A percentile compares a stretch with the other conserved stretches of the same genome.
Evolutionary conservation across 2,797 vertebrate species (phyloP).

Genomic region (Chrysolophus pictus): DNA sequence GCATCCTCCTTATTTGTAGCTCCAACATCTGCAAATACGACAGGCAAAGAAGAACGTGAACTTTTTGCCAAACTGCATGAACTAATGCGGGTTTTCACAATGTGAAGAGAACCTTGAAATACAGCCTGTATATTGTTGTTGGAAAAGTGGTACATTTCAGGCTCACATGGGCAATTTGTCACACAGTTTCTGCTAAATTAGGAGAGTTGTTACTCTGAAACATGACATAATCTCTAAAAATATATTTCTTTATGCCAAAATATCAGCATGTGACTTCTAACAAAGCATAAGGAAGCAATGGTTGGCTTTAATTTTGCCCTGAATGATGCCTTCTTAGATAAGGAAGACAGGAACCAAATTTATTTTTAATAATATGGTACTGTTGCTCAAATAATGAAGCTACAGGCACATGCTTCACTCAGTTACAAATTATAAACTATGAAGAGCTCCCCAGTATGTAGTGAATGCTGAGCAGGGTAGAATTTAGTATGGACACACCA

Average conservation of each 20-base stretch:
- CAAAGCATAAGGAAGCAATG: neutral
- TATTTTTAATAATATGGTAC: neutral
- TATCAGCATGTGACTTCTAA: neutral
- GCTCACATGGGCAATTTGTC: neutral
- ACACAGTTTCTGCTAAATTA: neutral
- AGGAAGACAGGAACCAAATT: neutral
- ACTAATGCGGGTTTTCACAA: neutral
- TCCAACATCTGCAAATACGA: neutral
- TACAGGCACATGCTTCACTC: neutral
- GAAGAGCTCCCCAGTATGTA: neutral
- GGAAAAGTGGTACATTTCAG: neutral
- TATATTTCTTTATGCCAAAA: neutral
- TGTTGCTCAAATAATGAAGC: neutral
- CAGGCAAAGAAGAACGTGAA: neutral
- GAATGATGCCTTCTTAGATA: neutral
- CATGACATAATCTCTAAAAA: neutral
- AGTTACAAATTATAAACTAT: neutral
- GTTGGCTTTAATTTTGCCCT: neutral
- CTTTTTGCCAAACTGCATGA: neutral
- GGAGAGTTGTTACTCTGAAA: neutral
- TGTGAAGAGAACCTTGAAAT: neutral
- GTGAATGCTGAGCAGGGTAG: neutral
- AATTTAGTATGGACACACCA: neutral
- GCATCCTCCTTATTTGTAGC: neutral
- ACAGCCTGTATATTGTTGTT: accelerated